Evolutionary conservation across 2,888 invertebrate species (phyloP), one percentile per base, ranked within the genome.

Genomic region (Allygus modestus): DNA sequence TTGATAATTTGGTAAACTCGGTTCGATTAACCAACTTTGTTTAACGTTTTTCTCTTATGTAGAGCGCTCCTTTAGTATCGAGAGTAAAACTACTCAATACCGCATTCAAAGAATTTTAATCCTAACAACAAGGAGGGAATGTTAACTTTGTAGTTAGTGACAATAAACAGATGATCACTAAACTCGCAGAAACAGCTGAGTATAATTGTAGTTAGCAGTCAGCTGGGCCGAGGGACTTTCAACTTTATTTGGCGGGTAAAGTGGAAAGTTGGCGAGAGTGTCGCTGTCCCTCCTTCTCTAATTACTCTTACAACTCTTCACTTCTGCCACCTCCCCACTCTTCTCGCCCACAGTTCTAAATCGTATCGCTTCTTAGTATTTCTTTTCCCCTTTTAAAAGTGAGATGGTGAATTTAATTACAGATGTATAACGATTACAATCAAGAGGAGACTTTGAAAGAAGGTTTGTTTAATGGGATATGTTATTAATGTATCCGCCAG

Each of bases 191-290:
- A 58, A 65, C 65, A 65, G 65, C 31, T 65, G 65, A 65, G 65
- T 65, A 0, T 65, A 65, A 65, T 65, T 65, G 65, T 65, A 20
- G 65, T 65, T 65, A 65, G 65, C 65, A 65, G 65, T 65, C 65
- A 65, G 65, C 65, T 65, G 65, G 31, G 65, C 31, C 65, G 28
- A 65, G 65, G 65, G 65, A 65, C 65, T 65, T 65, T 65, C 65
- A 31, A 65, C 65, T 65, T 65, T 65, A 65, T 65, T 65, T 65
- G 37, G 73, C 37, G 73, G 43, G 73, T 73, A 73, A 73, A 73
- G 73, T 73, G 73, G 73, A 73, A 73, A 73, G 73, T 73, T 69
- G 43, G 43, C 73, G 73, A 15, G 43, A 73, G 73, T 73, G 73
- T 73, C 41, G 43, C 73, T 41, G 73, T 20, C 73, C 65, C 73